These are phyloP conservation scores for Spodoptera littoralis DNA, from an alignment of 2,888 invertebrate genomes.

Conservation along the genomic window DNA sequence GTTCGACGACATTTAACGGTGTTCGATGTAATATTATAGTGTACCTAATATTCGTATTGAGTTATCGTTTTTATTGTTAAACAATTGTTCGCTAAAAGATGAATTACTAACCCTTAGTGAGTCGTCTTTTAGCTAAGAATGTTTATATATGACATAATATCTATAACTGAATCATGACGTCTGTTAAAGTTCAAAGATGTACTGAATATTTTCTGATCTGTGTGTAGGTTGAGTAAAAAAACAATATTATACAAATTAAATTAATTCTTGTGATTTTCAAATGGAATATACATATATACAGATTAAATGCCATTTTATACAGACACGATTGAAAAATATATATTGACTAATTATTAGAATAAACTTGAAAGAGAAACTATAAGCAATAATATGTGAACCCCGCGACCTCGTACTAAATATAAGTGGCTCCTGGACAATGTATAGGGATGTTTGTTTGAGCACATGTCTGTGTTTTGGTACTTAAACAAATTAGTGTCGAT, in stretches of 20 bases:
- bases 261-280: no score
- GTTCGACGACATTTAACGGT: conserved; percentile 17
- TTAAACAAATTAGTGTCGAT: conserved; percentile 24
- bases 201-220: no score
- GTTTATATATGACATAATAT: no score
- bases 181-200: no score
- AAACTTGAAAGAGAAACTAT: conserved; percentile 34
- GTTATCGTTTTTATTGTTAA: no score
- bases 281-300: neutral
- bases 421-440: conserved; percentile 24
- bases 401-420: conserved; percentile 37
- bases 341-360: conserved; percentile 24
- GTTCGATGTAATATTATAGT: conserved; percentile 9
- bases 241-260: no score
- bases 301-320: conserved; percentile 16
- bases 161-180: no score
- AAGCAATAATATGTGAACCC: conserved; percentile 33
- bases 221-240: no score
- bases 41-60: no score
- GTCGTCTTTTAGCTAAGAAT: no score
- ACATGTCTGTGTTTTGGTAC: conserved; percentile 25
- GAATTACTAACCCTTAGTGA: no score
- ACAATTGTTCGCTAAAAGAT: no score
- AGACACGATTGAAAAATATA: conserved; percentile 21
- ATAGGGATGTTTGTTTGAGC: conserved; percentile 21